Evolutionary conservation across 2,113 vertebrate genomes (phyloP).

Genomic region (Coptodon rendalli): DNA sequence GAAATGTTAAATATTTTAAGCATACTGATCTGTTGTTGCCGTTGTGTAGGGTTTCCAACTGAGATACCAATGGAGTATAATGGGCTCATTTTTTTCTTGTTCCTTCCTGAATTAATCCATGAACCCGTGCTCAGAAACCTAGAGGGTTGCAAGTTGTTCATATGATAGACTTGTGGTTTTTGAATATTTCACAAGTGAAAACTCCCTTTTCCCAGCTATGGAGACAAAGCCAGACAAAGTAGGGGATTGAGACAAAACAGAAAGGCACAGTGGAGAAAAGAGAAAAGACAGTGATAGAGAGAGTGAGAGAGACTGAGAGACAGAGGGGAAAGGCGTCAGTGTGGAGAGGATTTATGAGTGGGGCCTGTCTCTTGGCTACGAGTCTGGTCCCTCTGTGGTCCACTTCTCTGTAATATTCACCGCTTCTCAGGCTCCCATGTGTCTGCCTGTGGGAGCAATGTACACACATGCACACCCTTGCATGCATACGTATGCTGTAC

Average conservation of each 20-base stretch:
- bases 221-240: constrained; percentile 10
- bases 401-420: constrained; percentile 69
- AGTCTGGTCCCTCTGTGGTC: constrained; percentile 69
- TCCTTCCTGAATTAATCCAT: background rate
- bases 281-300: constrained; percentile 32
- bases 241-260: constrained; percentile 17
- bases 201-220: background rate
- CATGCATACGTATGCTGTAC: background rate
- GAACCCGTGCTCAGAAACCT: background rate
- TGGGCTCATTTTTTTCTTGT: background rate
- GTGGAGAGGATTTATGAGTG: constrained; percentile 65
- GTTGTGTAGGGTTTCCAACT: background rate
- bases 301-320: constrained; percentile 21
- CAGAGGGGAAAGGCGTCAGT: constrained; percentile 51
- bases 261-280: background rate
- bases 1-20: background rate
- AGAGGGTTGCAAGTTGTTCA: background rate
- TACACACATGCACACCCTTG: constrained; percentile 27
- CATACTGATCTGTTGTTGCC: background rate
- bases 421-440: constrained; percentile 67
- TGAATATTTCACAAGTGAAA: background rate
- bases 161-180: background rate
- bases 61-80: background rate
- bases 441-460: constrained; percentile 60
- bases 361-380: constrained; percentile 63